Base-by-base conservation (phyloP, 2,797 vertebrate species). In the Ctenosaura bakeri region DNA sequence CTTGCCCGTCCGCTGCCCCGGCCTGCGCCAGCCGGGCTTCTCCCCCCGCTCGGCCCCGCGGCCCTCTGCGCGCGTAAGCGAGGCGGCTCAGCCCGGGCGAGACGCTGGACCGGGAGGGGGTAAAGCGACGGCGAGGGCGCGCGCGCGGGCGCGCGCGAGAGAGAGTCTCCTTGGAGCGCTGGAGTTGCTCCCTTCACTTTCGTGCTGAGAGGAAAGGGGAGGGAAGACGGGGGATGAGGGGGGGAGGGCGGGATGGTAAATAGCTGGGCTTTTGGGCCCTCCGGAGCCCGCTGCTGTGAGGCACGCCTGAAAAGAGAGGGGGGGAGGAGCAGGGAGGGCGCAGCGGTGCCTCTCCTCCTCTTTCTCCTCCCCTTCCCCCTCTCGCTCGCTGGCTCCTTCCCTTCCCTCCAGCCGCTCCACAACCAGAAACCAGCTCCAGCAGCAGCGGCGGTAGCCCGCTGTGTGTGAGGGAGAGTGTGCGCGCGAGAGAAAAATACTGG, bases 381-480 rank as follows among this genome's bases (percentile, higher is more conserved):
- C 50, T 32, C 29, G 10, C 56, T 90, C 13, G 73, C 94, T 86
- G 38, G 90, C 92, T 88, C 87, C 93, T 93, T 89, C 94, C 89
- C 90, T 92, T 88, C 92, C 92, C 91, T 92, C 92, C 94, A 92
- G 90, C 93, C 90, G 94, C 93, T 94, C 93, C 93, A 91, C 93
- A 92, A 92, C 93, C 94, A 91, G 95, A 93, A 95, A 94, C 89
- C 93, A 42, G 87, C 87, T 76, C 93, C 92, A 87, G 90, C 90
- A 64, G 89, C 92, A 81, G 93, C 88, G 56, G 92, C 92, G 73
- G 88, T 91, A 82, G 93, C 91, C 62, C 90, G 89, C 90, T 52
- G 69, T 22, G 26, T 52, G 52, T n/a, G 59, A 26, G 83, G 8
- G 83, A 10, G 87, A 8, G 76, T 52, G 86, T 64, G 38, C 6